Conservation (phyloP, 2,888 invertebrate species). For the Diogma glabrata region DNA sequence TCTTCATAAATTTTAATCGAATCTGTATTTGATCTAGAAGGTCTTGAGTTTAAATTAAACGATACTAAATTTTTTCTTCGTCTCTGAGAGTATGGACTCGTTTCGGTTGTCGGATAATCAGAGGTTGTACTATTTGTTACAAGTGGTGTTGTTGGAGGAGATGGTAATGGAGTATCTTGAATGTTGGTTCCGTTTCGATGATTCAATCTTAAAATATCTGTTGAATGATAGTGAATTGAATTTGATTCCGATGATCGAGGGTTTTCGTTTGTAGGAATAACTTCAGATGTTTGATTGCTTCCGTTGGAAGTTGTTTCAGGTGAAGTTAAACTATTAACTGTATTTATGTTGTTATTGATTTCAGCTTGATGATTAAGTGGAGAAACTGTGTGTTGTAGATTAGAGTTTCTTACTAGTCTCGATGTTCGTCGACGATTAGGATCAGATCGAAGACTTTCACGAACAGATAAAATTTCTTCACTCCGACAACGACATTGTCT, state of each 20-base stretch:
- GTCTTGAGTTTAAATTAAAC: too few relatives aligned
- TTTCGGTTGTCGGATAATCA: too few relatives aligned
- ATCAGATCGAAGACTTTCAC: not conserved
- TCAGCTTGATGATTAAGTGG: not conserved
- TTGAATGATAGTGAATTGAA: conserved; percentile 7
- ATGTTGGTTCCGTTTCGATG: not conserved
- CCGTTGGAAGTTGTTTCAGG: not conserved
- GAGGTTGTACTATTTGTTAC: too few relatives aligned
- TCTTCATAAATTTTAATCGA: too few relatives aligned
- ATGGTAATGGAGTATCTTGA: not conserved
- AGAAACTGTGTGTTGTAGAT: not conserved
- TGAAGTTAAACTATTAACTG: not conserved
- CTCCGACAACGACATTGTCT: conserved; percentile 30
- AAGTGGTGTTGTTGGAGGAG: too few relatives aligned
- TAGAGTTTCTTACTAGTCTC: not conserved
- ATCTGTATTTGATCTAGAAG: too few relatives aligned
- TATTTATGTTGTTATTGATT: not conserved
- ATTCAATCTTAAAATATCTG: conserved; percentile 6
- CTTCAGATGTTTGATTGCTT: not conserved
- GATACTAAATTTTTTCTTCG: too few relatives aligned
- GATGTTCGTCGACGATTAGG: conserved; percentile 1
- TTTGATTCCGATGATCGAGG: not conserved
- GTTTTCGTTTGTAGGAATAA: not conserved
- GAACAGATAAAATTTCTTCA: conserved; percentile 23
- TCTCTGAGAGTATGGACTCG: too few relatives aligned